phyloP scores from a whole-genome alignment of 2,888 invertebrate species.

The Acanthosepion pharaonis region DNA sequence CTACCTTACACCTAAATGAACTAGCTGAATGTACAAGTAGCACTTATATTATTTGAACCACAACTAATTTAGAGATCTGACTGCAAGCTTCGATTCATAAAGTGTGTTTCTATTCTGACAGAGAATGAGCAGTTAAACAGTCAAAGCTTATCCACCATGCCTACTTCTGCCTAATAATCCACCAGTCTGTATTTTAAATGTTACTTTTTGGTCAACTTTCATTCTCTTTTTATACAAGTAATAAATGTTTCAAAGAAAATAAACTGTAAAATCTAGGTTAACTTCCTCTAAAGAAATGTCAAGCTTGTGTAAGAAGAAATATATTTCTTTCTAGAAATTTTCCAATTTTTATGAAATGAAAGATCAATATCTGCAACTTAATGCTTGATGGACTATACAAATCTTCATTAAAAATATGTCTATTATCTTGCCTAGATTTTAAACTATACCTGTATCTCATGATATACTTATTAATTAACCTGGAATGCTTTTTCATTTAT shows the following conservation, averaged over 20 bases:
- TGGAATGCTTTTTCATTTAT: no score
- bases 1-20: neutral
- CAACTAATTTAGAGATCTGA: neutral
- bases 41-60: neutral
- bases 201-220: neutral
- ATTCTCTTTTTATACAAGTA: neutral
- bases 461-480: no score
- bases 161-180: neutral
- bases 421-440: neutral
- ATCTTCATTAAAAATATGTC: neutral
- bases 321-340: neutral
- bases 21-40: neutral
- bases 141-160: neutral
- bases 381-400: neutral
- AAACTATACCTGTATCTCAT: neutral
- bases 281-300: neutral
- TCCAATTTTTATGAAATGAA: neutral
- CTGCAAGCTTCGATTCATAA: neutral
- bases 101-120: conserved; percentile 11
- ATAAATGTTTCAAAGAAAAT: neutral
- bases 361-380: neutral
- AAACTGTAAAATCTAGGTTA: neutral
- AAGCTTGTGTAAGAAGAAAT: neutral
- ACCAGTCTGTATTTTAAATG: neutral
- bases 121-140: neutral